phyloP scores from a whole-genome alignment of 2,888 invertebrate species.

The Rotaria magnacalcarata region DNA sequence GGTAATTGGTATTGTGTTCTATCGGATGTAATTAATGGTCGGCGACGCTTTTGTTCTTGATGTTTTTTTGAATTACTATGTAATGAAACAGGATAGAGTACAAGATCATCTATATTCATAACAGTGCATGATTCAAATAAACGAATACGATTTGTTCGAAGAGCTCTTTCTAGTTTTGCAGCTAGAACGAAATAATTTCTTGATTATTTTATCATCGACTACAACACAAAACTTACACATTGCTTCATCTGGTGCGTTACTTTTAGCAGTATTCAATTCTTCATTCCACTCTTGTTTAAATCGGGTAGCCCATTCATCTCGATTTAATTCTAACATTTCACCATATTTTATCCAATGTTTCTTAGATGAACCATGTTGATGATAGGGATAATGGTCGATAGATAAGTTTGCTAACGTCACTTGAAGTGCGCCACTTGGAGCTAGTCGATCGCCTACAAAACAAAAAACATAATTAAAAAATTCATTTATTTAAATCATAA shows the following conservation, averaged over 20 bases:
- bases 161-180: slow-evolving; percentile 19
- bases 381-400: slow-evolving; percentile 91
- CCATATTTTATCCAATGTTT: slow-evolving; percentile 28
- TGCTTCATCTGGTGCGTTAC: not conserved
- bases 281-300: slow-evolving; percentile 10
- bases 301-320: not conserved
- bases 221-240: not conserved
- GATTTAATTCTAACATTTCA: slow-evolving; percentile 4
- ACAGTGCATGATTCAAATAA: slow-evolving; percentile 29
- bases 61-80: not conserved
- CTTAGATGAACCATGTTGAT: slow-evolving; percentile 66
- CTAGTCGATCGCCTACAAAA: slow-evolving; percentile 59
- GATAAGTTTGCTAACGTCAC: slow-evolving; percentile 72
- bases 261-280: not conserved
- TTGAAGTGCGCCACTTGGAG: slow-evolving; percentile 86
- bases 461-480: not conserved
- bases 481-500: not conserved
- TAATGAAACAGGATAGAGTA: slow-evolving; percentile 19
- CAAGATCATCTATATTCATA: slow-evolving; percentile 23
- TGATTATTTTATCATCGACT: no score
- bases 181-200: not conserved
- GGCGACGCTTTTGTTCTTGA: slow-evolving; percentile 10
- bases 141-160: slow-evolving; percentile 24
- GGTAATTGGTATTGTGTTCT: slow-evolving; percentile 31
- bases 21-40: slow-evolving; percentile 15